Evolutionary conservation across 2,888 invertebrate species (phyloP), one percentile per base, ranked within the genome.

Genomic region (Mesorhabditis sp.): DNA sequence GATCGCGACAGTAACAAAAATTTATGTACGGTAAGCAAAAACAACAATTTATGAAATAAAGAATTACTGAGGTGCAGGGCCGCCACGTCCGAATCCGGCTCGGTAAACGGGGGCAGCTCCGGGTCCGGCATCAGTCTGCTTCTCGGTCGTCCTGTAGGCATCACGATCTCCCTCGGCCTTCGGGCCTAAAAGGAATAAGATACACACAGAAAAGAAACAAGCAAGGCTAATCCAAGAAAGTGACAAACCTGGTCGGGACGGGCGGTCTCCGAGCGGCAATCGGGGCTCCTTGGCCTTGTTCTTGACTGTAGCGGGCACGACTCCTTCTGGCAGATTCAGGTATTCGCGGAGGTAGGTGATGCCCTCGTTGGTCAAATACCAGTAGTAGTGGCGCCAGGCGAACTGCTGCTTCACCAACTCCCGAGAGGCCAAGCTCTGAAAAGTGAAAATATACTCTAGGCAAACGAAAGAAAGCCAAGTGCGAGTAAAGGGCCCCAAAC

Each of bases 351-450:
- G 89, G 88, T 94, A 97, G 87, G 94, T 93, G 87, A 98, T 97
- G 80, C 98, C 98, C 86, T 96, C 94, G 87, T 98, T 97, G 78
- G 95, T 98, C 81, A 98, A 90, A 88, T 94, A 95, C 96, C 97
- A 99, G 88, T 99, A 99, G 86, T 93, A 98, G 88, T 98, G 97
- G 85, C 97, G 91, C 98, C 98, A 99, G 4, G 97, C 96, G 88
- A 98, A 98, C 88, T 98, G 97, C 90, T 98, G 97, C 87, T 93
- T 94, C n/a, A 98, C 98, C 86, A 91, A 93, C 72, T 96, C 97
- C 87, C 93, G 91, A 4, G 97, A 97, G 88, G 95, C 95, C 80
- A 99, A 89, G 64, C 81, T 81, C 85, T 85, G 66, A 67, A 76
- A 73, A 44, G 5, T n/a, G 28, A 66, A 28, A 58, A 45, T 62